A percentile compares a stretch with the other conserved stretches of the same genome.
These are phyloP conservation scores for Chaenocephalus aceratus DNA, from an alignment of 2,113 vertebrate species.

Conservation along the genomic window DNA sequence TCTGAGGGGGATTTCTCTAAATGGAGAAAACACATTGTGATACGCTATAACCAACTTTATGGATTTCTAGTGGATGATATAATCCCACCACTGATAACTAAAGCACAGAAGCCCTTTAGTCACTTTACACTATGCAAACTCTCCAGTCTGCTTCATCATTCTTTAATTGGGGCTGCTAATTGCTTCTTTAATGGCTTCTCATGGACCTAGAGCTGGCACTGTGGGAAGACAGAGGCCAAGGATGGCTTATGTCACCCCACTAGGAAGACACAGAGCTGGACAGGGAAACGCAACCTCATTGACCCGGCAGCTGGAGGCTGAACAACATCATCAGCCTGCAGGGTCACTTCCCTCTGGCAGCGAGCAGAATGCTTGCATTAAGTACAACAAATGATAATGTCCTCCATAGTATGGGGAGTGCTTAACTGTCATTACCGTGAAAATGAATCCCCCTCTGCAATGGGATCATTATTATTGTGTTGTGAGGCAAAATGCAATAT, in stretches of 20 bases:
- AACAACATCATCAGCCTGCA: constrained; percentile 47
- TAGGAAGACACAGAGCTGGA: constrained; percentile 56
- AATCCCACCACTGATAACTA: constrained; percentile 23
- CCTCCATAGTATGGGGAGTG: constrained; percentile 45
- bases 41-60: constrained; percentile 2
- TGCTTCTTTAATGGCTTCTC: constrained; percentile 68
- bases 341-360: constrained; percentile 63
- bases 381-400: constrained; percentile 62
- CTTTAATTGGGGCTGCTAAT: constrained; percentile 71
- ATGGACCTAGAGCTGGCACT: constrained; percentile 46
- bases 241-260: constrained; percentile 57
- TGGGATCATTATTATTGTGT: constrained; percentile 37
- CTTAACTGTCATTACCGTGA: constrained; percentile 62
- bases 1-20: constrained; percentile 24
- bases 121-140: constrained; percentile 44
- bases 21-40: constrained; percentile 22
- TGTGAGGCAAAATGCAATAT: constrained; percentile 11
- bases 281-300: constrained; percentile 45
- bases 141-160: constrained; percentile 68
- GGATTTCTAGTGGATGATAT: constrained; percentile 38
- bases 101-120: constrained; percentile 47
- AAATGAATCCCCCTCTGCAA: constrained; percentile 54
- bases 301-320: constrained; percentile 65
- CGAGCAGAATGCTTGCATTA: constrained; percentile 70
- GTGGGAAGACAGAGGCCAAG: constrained; percentile 66